Percentiles rank a stretch among this genome's conserved stretches.
phyloP scores from a whole-genome alignment of 2,797 vertebrate species.

The Platyrinchus mystaceus region DNA sequence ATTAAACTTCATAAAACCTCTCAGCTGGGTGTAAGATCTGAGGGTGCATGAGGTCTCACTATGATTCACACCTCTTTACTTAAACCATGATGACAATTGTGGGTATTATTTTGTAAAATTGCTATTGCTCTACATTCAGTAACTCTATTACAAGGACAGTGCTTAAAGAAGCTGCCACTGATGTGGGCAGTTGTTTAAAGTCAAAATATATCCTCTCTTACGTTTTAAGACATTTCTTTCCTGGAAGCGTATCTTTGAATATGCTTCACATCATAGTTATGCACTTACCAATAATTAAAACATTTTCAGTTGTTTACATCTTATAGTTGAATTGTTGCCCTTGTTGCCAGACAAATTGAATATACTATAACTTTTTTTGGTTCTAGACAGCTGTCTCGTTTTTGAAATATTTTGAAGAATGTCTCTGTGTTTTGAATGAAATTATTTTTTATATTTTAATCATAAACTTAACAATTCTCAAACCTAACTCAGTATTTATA shows the following conservation, averaged over 20 bases:
- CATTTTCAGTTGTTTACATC: conserved; percentile 16
- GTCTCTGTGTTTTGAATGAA: background rate
- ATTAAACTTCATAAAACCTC: conserved; percentile 18
- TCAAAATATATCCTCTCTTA: background rate
- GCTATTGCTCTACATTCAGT: conserved; percentile 19
- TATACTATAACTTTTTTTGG: background rate
- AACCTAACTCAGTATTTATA: background rate
- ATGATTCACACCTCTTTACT: conserved; percentile 13
- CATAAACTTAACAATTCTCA: background rate
- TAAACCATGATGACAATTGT: background rate
- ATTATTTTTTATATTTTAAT: background rate
- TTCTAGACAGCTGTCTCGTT: background rate
- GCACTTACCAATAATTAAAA: background rate
- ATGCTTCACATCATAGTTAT: background rate
- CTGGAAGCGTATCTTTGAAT: conserved; percentile 15
- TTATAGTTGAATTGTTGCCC: background rate
- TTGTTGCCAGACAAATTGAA: background rate
- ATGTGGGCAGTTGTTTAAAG: conserved; percentile 47
- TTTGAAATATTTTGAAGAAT: background rate
- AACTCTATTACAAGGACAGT: background rate
- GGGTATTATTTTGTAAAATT: conserved; percentile 31
- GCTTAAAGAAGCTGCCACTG: conserved; percentile 2
- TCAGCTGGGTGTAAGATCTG: background rate
- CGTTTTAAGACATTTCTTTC: conserved; percentile 24
- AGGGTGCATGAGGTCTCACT: background rate